Evolutionary conservation across 2,888 invertebrate species (phyloP).

Genomic region (Eueremaeus valkanovi): DNA sequence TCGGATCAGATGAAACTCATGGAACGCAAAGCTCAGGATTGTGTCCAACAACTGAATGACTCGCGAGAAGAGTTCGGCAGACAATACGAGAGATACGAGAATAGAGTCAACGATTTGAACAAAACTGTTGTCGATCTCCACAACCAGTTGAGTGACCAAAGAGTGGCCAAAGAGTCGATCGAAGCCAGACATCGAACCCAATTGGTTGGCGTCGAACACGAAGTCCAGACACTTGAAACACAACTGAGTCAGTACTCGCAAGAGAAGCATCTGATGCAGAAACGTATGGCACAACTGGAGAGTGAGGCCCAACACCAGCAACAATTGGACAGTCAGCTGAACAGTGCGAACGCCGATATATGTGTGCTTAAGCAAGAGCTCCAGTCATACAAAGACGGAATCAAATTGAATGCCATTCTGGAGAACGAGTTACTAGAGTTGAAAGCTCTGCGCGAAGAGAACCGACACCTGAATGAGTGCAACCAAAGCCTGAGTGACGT

Average conservation of each 20-base stretch:
- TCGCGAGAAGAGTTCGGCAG: conserved; percentile 3
- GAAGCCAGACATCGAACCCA: neutral
- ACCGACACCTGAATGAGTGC: neutral
- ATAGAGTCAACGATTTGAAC: neutral
- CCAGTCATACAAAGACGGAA: conserved; percentile 14
- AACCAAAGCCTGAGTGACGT: conserved; percentile 21
- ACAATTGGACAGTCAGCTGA: neutral
- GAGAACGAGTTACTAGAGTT: conserved; percentile 25
- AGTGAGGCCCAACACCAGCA: conserved; percentile 3
- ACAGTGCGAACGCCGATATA: neutral
- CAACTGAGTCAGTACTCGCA: neutral
- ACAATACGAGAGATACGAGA: conserved; percentile 4
- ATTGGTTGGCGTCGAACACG: neutral
- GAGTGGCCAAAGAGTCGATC: neutral
- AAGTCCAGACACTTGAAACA: conserved; percentile 6
- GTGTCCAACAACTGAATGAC: neutral
- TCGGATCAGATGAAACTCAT: neutral
- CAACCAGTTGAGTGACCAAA: neutral
- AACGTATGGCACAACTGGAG: neutral
- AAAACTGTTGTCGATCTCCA: neutral
- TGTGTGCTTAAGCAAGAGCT: neutral
- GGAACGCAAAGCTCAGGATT: neutral
- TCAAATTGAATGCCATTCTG: conserved; percentile 12
- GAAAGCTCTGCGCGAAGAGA: conserved; percentile 7
- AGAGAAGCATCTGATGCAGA: neutral